phyloP scores from a whole-genome alignment of 2,113 vertebrate species.

The Chionomys nivalis region DNA sequence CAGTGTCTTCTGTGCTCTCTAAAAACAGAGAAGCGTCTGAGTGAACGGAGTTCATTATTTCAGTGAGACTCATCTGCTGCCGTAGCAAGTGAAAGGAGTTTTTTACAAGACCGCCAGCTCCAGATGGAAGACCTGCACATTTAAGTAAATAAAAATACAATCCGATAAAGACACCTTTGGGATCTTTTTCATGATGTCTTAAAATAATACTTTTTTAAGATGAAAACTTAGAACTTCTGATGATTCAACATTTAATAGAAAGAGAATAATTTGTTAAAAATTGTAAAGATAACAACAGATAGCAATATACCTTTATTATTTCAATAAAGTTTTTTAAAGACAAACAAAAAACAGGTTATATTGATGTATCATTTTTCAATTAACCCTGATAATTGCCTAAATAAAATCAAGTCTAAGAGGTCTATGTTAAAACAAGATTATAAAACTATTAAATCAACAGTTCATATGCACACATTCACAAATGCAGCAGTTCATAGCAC shows the following conservation, averaged over 20 bases:
- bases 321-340: constrained; percentile 10
- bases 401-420: constrained; percentile 47
- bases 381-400: neutral
- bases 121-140: constrained; percentile 84
- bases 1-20: constrained; percentile 94
- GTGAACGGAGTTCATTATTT: constrained; percentile 94
- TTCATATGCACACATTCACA: constrained; percentile 3
- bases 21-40: constrained; percentile 91
- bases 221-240: neutral
- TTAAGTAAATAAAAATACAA: constrained; percentile 68
- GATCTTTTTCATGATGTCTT: neutral
- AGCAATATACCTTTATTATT: constrained; percentile 33
- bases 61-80: constrained; percentile 97
- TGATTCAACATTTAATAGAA: constrained; percentile 33
- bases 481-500: neutral
- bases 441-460: neutral
- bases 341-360: neutral
- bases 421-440: neutral
- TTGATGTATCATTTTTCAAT: constrained; percentile 14
- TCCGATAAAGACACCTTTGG: neutral
- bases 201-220: constrained; percentile 48
- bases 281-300: constrained; percentile 48
- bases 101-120: constrained; percentile 86
- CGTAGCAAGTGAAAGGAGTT: constrained; percentile 91
- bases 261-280: constrained; percentile 50